A percentile compares a stretch with the other conserved stretches of the same genome.
Conservation (phyloP, 2,113 vertebrate species). For the Entosphenus tridentatus region DNA sequence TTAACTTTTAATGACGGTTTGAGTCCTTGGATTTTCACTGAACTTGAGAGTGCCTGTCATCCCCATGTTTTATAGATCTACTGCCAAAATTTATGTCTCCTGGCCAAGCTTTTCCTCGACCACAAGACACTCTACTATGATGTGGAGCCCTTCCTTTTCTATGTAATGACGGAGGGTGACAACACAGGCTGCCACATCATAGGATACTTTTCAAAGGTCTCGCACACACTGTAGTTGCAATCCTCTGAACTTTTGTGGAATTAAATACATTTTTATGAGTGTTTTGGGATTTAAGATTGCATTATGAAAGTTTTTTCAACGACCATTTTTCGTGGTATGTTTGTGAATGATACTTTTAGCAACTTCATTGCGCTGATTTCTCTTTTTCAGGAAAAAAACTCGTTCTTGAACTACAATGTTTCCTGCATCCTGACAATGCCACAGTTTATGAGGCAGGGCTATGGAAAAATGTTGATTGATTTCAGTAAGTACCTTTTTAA, state of each 20-base stretch:
- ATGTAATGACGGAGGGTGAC: conserved; percentile 96
- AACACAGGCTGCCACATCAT: conserved; percentile 94
- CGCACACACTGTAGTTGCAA: too few species aligned
- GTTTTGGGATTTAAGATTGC: too few species aligned
- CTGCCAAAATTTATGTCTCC: conserved; percentile 89
- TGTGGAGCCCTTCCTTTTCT: conserved; percentile 96
- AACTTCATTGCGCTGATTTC: background rate
- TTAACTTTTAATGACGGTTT: too few species aligned
- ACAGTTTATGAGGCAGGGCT: conserved; percentile 93
- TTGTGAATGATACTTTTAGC: background rate
- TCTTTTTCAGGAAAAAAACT: conserved; percentile 73
- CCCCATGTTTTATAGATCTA: conserved; percentile 43
- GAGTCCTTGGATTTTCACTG: too few species aligned
- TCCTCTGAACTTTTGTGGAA: too few species aligned
- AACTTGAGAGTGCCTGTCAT: background rate
- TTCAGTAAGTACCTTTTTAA: conserved; percentile 49
- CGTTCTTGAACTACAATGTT: conserved; percentile 96
- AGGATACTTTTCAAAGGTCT: conserved; percentile 93
- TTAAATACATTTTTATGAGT: too few species aligned
- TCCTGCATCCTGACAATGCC: conserved; percentile 98
- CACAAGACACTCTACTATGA: conserved; percentile 97
- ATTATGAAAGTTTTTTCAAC: background rate
- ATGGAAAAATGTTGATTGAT: conserved; percentile 97
- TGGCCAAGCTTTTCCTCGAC: conserved; percentile 93
- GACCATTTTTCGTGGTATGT: background rate